Evolutionary conservation across 2,888 invertebrate genomes (phyloP), one percentile per base, ranked within the genome.

Genomic region (Koerneria pararmatus): DNA sequence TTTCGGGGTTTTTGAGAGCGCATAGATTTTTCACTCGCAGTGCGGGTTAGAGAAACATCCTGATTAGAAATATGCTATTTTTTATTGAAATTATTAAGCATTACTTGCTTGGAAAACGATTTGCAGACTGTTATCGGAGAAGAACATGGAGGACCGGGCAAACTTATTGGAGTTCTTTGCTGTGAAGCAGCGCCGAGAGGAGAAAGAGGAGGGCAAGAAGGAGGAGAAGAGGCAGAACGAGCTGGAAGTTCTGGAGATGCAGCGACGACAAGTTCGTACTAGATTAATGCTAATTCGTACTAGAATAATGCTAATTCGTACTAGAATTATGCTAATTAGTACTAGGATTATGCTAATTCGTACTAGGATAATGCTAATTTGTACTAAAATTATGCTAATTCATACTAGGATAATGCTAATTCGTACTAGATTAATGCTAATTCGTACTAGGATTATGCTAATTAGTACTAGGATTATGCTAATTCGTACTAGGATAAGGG

Each of bases 161-260:
- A 37, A 24, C 1, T 71, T 63, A 34, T 67, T 77, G 65, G 74
- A 74, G 56, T 76, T 68, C 66, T 27, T 74, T 8, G 75, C 76
- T 1, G 11, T 76, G 8, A 73, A 58, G 19, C 58, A 71, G 11
- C 48, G 67, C n/a, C 51, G 73, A 49, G 35, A 68, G 32, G 62
- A 68, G 4, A 34, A 51, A 24, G 74, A 71, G 29, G 62, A 69
- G 1, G 34, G 49, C n/a, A 58, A 54, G 15, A 32, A 56, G 11
- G 48, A 19, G n/a, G 34, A n/a, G 22, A 48, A 34, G 1, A 34
- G 48, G 6, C 62, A 34, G 1, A 27, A 37, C 8, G 61, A 66
- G 19, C 53, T 53, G 1, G 62, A 60, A 24, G 34, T 35, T 2
- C 27, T 72, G 22, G 41, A 54, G n/a, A 54, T 61, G 29, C 65